Percentiles rank a stretch among this genome's conserved stretches.
These are phyloP conservation scores for Plecturocebus donacophilus DNA, from an alignment of 2,113 vertebrate species.

Conservation along the genomic window DNA sequence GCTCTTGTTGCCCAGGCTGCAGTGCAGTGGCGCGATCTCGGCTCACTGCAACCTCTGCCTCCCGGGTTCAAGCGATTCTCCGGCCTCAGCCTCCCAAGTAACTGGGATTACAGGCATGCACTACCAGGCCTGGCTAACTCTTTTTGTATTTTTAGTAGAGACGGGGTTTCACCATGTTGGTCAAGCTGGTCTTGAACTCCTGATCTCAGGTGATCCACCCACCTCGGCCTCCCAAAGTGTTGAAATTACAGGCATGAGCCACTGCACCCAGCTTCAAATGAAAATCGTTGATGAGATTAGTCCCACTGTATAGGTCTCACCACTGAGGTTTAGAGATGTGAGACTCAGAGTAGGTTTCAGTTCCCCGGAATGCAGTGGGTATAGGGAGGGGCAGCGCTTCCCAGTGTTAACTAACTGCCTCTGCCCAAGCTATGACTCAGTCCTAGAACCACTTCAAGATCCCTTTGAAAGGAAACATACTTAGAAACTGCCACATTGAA, in stretches of 20 bases:
- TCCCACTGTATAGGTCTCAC: not conserved
- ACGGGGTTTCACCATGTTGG: too few species aligned
- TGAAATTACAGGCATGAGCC: too few species aligned
- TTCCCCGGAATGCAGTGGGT: not conserved
- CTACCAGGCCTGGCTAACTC: too few species aligned
- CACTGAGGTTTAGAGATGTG: not conserved
- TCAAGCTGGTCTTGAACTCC: too few species aligned
- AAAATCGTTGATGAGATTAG: not conserved
- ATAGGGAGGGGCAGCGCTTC: not conserved
- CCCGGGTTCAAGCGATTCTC: too few species aligned
- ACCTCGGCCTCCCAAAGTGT: too few species aligned
- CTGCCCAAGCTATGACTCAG: not conserved
- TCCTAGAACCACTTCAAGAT: not conserved
- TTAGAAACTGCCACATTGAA: not conserved
- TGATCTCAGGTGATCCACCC: too few species aligned
- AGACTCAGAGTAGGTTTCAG: not conserved
- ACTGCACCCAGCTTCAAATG: not conserved
- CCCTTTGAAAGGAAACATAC: not conserved
- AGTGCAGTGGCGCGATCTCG: fast-evolving
- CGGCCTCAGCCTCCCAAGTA: too few species aligned
- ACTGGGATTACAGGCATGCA: too few species aligned
- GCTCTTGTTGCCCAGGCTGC: too few species aligned
- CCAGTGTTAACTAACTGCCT: not conserved
- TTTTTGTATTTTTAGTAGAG: too few species aligned
- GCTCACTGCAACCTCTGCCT: too few species aligned